Evolutionary conservation across 1,140 invertebrate genomes (phyloP).

Genomic region (Aleiodes sp.): DNA sequence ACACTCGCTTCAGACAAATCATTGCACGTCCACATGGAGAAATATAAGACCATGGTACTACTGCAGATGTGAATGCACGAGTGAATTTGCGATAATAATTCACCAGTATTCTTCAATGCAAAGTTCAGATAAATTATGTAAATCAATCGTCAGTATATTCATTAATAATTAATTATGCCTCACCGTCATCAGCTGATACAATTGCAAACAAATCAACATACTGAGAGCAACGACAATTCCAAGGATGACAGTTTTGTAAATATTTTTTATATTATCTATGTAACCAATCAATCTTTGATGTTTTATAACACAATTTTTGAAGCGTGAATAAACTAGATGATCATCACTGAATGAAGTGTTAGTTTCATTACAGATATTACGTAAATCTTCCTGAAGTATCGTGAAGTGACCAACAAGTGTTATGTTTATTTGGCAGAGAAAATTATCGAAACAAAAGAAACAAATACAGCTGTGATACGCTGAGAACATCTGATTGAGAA

Average conservation of each 20-base stretch:
- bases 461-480: not conserved
- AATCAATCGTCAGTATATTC: not conserved
- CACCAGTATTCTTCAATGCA: not conserved
- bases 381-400: not conserved
- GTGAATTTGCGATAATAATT: not conserved
- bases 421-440: not conserved
- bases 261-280: not conserved
- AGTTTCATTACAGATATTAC: not conserved
- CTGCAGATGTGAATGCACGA: not conserved
- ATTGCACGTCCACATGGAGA: not conserved
- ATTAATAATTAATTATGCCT: not conserved
- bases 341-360: not conserved
- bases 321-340: not conserved
- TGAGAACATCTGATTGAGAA: not conserved
- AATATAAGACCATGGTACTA: not conserved
- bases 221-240: not conserved
- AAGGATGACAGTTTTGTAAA: not conserved
- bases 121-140: not conserved
- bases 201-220: not conserved
- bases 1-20: constrained; percentile 1
- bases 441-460: not conserved
- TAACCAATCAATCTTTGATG: not conserved
- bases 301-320: not conserved
- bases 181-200: not conserved
- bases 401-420: not conserved